phyloP scores from a whole-genome alignment of 2,113 vertebrate species.

The Stomatorhinus ivindoensis region DNA sequence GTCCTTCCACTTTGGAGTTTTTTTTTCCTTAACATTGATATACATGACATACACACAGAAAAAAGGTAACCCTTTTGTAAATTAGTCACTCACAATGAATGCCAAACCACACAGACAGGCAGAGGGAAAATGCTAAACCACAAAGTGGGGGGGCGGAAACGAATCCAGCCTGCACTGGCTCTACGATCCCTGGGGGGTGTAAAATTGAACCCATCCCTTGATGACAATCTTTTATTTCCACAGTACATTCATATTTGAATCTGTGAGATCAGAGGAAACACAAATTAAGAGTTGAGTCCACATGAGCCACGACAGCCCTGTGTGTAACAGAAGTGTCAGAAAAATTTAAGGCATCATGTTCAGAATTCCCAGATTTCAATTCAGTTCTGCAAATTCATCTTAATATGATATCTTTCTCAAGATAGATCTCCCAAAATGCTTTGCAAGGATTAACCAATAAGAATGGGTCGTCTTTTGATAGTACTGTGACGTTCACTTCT shows the following conservation, averaged over 20 bases:
- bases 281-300: not conserved
- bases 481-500: not conserved
- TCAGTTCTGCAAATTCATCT: not conserved
- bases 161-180: not conserved
- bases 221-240: not conserved
- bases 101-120: not conserved
- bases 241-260: not conserved
- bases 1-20: not conserved
- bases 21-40: not conserved
- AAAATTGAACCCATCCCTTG: not conserved
- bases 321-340: not conserved
- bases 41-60: not conserved
- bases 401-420: not conserved
- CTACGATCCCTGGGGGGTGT: not conserved
- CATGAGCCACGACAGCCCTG: not conserved
- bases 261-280: not conserved
- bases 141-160: not conserved
- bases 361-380: not conserved
- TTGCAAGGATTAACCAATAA: not conserved
- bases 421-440: not conserved
- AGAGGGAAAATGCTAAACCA: not conserved
- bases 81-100: not conserved
- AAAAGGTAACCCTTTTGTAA: slow-evolving; percentile 1
- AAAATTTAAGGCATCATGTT: not conserved
- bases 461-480: not conserved